Evolutionary conservation across 1,140 invertebrate species (phyloP), one percentile per base, ranked within the genome.

Genomic region (Drosophila grimshawi): DNA sequence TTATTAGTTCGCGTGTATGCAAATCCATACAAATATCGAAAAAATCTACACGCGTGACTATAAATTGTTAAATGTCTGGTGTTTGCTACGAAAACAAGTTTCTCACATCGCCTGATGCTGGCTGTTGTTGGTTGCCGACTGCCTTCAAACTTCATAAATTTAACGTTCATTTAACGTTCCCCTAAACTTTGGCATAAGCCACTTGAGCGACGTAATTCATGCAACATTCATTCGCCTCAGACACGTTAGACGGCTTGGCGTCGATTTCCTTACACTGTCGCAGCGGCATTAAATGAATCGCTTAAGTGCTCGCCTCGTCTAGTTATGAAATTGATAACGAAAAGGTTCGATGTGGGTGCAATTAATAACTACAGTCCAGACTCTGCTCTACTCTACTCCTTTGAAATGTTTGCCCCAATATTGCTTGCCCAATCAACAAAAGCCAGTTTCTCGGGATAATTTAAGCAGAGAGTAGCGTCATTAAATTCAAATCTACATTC

Each of bases 241-340:
- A 77, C 77, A 65, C 35, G 78, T 76, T 76, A 78, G 78, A 81
- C 76, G 37, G 76, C 76, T 71, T 78, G 76, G 76, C 66, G 76
- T 10, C 64, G 57, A 59, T 59, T 80, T 74, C 70, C 78, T 80
- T 65, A 74, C 48, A 66, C 32, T 41, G 48, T 59, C 19, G 6
- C 37, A 19, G 33, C 37, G 32, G 11, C 19, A 32, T 49, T 45
- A 63, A 37, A 69, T 70, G 43, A 11, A 53, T 29, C 55, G 46
- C 45, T 60, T 11, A 55, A 41, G 35, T 56, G 45, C 33, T 60
- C 55, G n/a, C 55, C 46, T 56, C 55, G 19, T 19, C 19, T 19
- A 19, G 46, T 8, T 39, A 8, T 39, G 8, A 33, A 33, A 33
- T 33, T 33, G 5, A 33, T 33, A 33, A 33, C 33, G 33, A 1